Percentiles rank a stretch among this genome's conserved stretches.
phyloP scores from a whole-genome alignment of 2,888 invertebrate species.

The Lasioglossum lativentre region DNA sequence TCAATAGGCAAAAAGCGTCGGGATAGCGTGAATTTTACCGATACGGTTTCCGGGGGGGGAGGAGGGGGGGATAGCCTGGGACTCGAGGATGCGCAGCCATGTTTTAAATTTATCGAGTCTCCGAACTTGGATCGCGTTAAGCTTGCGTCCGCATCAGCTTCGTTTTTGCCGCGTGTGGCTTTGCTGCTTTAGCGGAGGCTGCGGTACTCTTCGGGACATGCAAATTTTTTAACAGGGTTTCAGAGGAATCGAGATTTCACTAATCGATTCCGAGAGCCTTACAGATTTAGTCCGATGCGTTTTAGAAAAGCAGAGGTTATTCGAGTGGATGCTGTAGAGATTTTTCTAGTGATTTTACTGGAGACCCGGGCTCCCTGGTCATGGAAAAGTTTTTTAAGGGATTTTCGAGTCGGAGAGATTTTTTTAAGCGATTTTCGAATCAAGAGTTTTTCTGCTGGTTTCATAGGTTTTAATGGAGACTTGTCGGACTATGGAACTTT shows the following conservation, averaged over 20 bases:
- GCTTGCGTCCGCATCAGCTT: background rate
- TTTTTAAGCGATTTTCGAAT: background rate
- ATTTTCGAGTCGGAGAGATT: background rate
- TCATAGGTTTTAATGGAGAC: background rate
- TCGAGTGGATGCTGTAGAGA: background rate
- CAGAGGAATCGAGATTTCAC: background rate
- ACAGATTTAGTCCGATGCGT: background rate
- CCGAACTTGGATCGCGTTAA: background rate
- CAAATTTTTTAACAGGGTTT: background rate
- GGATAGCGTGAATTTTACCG: conserved; percentile 1
- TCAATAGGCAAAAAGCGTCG: conserved; percentile 23
- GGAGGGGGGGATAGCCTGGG: too few relatives aligned
- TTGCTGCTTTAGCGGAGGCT: background rate
- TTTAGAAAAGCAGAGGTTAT: background rate
- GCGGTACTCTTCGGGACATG: background rate
- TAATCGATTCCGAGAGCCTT: background rate
- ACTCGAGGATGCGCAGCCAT: background rate
- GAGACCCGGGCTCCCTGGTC: background rate
- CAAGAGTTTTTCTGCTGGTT: background rate
- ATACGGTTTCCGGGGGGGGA: background rate
- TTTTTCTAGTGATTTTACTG: background rate
- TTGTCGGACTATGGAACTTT: background rate
- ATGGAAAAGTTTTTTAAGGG: background rate
- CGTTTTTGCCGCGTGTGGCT: background rate
- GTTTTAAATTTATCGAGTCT: background rate